phyloP scores from a whole-genome alignment of 2,797 vertebrate genomes.

The Sparus aurata region DNA sequence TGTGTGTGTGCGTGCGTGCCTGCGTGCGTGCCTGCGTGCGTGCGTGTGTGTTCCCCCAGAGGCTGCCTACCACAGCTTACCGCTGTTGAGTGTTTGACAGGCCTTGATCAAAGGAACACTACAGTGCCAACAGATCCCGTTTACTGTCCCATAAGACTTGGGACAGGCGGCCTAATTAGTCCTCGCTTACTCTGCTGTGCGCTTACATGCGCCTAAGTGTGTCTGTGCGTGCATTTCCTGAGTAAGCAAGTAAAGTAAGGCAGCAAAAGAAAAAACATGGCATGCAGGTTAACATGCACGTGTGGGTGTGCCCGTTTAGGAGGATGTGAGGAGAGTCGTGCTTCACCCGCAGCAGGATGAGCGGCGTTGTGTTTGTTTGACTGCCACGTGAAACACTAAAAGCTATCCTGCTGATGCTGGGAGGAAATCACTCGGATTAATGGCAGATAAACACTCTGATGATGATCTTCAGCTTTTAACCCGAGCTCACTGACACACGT shows the following conservation, averaged over 20 bases:
- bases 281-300: constrained; percentile 8
- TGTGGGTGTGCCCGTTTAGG: constrained; percentile 2
- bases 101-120: constrained; percentile 67
- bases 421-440: constrained; percentile 62
- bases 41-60: constrained; percentile 26
- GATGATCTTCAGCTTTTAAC: constrained; percentile 64
- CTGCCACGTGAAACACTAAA: constrained; percentile 45
- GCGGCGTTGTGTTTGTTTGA: constrained; percentile 33
- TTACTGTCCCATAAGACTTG: constrained; percentile 64
- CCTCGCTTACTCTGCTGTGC: constrained; percentile 9
- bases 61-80: constrained; percentile 13
- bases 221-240: constrained; percentile 15
- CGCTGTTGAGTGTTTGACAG: constrained; percentile 59
- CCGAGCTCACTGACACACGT: constrained; percentile 39
- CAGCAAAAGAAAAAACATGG: constrained; percentile 8
- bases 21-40: constrained; percentile 14
- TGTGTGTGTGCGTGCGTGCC: background rate
- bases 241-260: background rate
- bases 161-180: constrained; percentile 68
- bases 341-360: constrained; percentile 37
- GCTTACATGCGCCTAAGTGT: background rate
- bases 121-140: constrained; percentile 60
- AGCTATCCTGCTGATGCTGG: constrained; percentile 40
- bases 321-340: constrained; percentile 25
- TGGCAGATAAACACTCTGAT: constrained; percentile 58